Percentiles rank a stretch among this genome's conserved stretches.
Evolutionary conservation across 2,888 invertebrate species (phyloP).

Genomic region (Pseudococcus longispinus): DNA sequence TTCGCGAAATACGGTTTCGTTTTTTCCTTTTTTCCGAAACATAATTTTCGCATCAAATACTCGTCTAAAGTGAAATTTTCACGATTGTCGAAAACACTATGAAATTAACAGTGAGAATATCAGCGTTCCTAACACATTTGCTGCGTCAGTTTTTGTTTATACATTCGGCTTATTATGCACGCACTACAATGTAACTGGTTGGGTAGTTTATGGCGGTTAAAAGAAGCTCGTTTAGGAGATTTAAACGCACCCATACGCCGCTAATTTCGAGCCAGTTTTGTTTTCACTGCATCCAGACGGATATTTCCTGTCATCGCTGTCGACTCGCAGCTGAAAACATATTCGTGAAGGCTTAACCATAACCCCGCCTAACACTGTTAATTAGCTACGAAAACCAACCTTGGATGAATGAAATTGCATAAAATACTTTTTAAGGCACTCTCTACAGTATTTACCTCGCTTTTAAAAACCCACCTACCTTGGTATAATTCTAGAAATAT

Average conservation of each 20-base stretch:
- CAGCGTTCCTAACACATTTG: no score
- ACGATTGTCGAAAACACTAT: no score
- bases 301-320: background rate
- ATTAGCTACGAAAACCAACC: background rate
- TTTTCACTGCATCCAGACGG: background rate
- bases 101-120: no score
- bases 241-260: background rate
- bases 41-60: no score
- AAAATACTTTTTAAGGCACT: background rate
- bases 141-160: background rate
- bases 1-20: no score
- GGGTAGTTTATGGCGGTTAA: background rate
- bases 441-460: background rate
- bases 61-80: no score
- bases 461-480: background rate
- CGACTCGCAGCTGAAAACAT: background rate
- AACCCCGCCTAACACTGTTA: background rate
- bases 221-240: background rate
- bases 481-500: background rate
- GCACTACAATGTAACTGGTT: background rate
- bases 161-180: background rate
- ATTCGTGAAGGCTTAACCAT: background rate
- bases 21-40: no score
- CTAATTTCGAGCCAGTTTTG: background rate
- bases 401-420: background rate